phyloP scores from a whole-genome alignment of 2,797 vertebrate species.

The Manis crassicaudata region DNA sequence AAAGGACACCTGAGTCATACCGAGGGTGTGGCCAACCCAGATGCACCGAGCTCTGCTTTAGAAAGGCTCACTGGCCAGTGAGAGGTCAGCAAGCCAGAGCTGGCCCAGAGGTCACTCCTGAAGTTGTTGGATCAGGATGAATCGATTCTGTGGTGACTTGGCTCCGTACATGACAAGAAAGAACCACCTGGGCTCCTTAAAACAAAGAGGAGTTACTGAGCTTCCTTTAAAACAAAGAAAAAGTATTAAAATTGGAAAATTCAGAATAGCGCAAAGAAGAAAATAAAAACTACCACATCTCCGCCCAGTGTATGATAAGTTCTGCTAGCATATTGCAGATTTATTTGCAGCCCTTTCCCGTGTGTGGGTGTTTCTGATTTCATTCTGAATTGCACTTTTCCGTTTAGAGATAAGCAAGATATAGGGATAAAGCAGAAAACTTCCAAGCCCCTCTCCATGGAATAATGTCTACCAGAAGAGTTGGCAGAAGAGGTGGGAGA shows the following conservation, averaged over 20 bases:
- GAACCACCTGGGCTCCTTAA: background rate
- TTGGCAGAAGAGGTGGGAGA: background rate
- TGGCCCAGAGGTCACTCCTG: background rate
- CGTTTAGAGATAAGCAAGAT: background rate
- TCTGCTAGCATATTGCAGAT: background rate
- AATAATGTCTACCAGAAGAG: background rate
- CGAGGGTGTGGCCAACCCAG: background rate
- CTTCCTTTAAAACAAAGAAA: background rate
- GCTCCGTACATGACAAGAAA: background rate
- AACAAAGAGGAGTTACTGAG: background rate
- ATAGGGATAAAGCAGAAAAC: background rate
- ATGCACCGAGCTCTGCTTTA: background rate
- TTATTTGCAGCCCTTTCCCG: background rate
- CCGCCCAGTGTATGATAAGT: background rate
- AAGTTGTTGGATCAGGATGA: background rate
- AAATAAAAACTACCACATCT: background rate
- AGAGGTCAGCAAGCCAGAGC: background rate
- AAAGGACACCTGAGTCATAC: background rate
- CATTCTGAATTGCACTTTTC: background rate
- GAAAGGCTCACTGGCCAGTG: background rate
- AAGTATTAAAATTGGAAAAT: background rate
- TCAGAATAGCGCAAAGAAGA: slow-evolving; percentile 10
- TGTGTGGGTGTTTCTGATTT: background rate
- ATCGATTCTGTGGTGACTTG: background rate
- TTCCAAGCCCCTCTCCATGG: background rate